phyloP scores from a whole-genome alignment of 2,888 invertebrate species.

The Villa cingulata region DNA sequence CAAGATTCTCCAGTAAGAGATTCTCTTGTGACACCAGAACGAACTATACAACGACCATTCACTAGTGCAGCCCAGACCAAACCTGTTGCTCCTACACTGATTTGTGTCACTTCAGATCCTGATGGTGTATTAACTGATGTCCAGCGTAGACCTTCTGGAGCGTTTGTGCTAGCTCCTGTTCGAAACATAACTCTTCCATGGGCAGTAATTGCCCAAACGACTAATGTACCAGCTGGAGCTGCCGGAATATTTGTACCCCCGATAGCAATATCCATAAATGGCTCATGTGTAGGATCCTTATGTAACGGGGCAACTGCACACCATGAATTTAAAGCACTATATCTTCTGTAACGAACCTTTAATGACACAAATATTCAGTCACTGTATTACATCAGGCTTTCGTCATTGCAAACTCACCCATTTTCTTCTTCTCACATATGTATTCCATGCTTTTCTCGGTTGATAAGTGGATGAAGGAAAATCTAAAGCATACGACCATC shows the following conservation, averaged over 20 bases:
- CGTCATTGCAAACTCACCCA: slow-evolving; percentile 54
- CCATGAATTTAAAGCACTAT: slow-evolving; percentile 84
- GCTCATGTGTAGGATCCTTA: slow-evolving; percentile 80
- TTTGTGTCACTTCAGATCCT: slow-evolving; percentile 69
- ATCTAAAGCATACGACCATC: slow-evolving; percentile 88
- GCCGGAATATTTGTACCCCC: slow-evolving; percentile 75
- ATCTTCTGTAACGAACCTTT: slow-evolving; percentile 55
- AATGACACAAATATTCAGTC: background rate
- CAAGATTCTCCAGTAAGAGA: slow-evolving; percentile 49
- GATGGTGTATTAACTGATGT: slow-evolving; percentile 59
- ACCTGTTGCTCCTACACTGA: slow-evolving; percentile 75
- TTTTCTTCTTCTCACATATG: slow-evolving; percentile 75
- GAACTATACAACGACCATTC: slow-evolving; percentile 68
- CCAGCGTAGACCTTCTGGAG: slow-evolving; percentile 84
- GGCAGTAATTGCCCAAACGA: slow-evolving; percentile 89
- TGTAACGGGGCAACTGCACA: slow-evolving; percentile 79
- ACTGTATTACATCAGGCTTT: background rate
- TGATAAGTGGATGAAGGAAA: slow-evolving; percentile 73
- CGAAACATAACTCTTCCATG: slow-evolving; percentile 83
- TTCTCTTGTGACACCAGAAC: slow-evolving; percentile 72
- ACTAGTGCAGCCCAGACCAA: slow-evolving; percentile 77
- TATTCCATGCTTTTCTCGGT: slow-evolving; percentile 73
- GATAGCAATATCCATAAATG: slow-evolving; percentile 80
- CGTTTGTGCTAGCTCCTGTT: slow-evolving; percentile 60
- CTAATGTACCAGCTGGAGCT: slow-evolving; percentile 56